Conservation (phyloP, 2,888 invertebrate genomes). For the Latrodectus hesperus region DNA sequence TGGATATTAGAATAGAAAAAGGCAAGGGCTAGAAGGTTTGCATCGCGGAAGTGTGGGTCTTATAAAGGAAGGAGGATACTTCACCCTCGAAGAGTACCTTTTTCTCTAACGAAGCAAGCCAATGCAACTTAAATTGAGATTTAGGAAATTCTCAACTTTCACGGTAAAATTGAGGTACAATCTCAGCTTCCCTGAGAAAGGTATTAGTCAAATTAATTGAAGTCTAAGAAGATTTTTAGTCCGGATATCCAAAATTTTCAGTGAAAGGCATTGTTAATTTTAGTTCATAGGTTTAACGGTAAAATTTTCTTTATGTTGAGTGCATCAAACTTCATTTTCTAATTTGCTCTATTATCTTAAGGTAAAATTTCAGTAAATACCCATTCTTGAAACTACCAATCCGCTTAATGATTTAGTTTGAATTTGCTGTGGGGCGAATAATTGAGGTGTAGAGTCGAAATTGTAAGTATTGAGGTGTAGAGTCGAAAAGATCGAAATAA, state of each 20-base stretch:
- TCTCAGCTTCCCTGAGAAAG: neutral
- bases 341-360: too few relatives aligned
- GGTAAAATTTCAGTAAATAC: too few relatives aligned
- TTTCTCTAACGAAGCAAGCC: conserved; percentile 12
- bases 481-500: too few relatives aligned
- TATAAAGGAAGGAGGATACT: neutral
- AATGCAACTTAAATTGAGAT: neutral
- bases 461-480: too few relatives aligned
- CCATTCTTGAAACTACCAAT: too few relatives aligned
- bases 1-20: conserved; percentile 42
- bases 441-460: too few relatives aligned
- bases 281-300: too few relatives aligned
- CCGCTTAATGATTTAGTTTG: too few relatives aligned
- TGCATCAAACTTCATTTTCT: too few relatives aligned
- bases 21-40: conserved; percentile 20
- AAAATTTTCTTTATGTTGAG: too few relatives aligned
- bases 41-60: conserved; percentile 6
- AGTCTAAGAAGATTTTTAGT: neutral
- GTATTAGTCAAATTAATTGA: neutral
- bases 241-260: neutral
- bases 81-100: neutral
- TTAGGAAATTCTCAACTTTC: neutral
- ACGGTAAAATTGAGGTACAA: neutral
- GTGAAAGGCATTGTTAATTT: too few relatives aligned
- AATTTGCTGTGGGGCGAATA: too few relatives aligned